Evolutionary conservation across 2,113 vertebrate genomes (phyloP).

Genomic region (Centrocercus urophasianus): DNA sequence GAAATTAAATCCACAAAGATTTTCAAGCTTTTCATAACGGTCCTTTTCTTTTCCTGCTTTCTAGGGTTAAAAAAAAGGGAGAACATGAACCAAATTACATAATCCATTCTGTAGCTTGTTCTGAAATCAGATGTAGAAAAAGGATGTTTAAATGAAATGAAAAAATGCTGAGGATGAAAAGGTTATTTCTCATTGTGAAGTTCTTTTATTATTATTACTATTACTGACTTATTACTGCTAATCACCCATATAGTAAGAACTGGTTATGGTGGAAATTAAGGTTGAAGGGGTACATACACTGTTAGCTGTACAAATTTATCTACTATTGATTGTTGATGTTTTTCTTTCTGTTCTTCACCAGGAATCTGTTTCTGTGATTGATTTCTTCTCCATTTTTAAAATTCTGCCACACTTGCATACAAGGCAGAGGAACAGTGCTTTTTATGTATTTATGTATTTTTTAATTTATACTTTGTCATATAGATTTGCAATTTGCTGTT

Average conservation of each 20-base stretch:
- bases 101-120: neutral
- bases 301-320: neutral
- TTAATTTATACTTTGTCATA: neutral
- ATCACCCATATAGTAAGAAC: neutral
- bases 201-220: neutral
- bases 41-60: neutral
- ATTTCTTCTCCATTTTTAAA: neutral
- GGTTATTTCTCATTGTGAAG: neutral
- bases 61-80: neutral
- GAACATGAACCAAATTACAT: neutral
- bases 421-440: neutral
- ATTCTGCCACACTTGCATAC: rapidly evolving
- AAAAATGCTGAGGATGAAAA: neutral
- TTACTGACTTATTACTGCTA: neutral
- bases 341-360: neutral
- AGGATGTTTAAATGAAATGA: neutral
- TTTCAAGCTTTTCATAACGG: neutral
- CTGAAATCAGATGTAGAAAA: neutral
- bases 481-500: neutral
- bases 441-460: neutral
- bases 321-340: neutral
- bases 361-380: neutral
- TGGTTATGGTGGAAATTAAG: neutral
- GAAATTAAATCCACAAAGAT: neutral
- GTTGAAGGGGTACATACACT: rapidly evolving